phyloP scores from a whole-genome alignment of 1,140 invertebrate genomes.

The Amphibalanus amphitrite region DNA sequence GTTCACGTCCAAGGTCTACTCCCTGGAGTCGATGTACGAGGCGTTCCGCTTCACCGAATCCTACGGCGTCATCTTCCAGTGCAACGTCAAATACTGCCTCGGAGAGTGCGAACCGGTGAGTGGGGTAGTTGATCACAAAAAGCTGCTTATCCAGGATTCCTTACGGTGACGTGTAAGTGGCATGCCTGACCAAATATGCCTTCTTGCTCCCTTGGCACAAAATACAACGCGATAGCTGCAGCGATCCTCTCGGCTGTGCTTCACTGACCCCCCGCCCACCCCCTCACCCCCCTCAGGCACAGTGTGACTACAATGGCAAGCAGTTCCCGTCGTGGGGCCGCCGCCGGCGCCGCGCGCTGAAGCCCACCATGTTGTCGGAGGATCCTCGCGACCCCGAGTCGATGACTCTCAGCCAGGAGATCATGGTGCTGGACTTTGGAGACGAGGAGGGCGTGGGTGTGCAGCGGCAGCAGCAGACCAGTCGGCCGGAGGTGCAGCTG shows the following conservation, averaged over 20 bases:
- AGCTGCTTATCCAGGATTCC: too few species aligned
- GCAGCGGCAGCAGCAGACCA: not conserved
- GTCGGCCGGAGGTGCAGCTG: not conserved
- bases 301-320: not conserved
- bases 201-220: too few species aligned
- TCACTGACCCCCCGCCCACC: too few species aligned
- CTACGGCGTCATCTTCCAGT: constrained; percentile 92
- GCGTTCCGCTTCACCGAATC: constrained; percentile 91
- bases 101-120: constrained; percentile 82
- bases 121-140: too few species aligned
- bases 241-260: too few species aligned
- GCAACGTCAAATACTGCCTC: constrained; percentile 89
- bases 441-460: constrained; percentile 44
- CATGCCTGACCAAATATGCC: too few species aligned
- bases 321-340: not conserved
- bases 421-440: constrained; percentile 74
- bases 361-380: not conserved
- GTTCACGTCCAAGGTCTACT: constrained; percentile 66
- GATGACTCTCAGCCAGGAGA: constrained; percentile 86
- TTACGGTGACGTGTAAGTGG: too few species aligned
- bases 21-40: constrained; percentile 77
- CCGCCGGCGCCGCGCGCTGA: not conserved
- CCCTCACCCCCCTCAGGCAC: not conserved
- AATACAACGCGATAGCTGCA: too few species aligned
- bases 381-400: constrained; percentile 24